Evolutionary conservation across 1,140 invertebrate genomes (phyloP), one percentile per base, ranked within the genome.

Genomic region (Bilobella aurantiaca): DNA sequence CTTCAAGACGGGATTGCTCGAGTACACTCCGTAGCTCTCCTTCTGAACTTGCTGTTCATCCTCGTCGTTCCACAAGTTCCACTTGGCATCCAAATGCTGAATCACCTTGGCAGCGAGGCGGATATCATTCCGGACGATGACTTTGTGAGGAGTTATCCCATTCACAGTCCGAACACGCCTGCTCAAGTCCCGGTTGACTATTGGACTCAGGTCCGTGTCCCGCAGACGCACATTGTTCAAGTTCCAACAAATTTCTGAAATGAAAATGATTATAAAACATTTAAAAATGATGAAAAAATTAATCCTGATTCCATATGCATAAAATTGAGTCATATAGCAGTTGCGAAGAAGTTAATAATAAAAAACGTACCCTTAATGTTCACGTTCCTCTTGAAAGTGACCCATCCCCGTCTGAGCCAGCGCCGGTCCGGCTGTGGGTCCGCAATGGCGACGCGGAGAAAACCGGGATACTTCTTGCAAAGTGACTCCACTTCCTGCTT

Each of bases 161-260:
- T 91, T 95, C 0, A 95, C 90, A 3, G 90, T 87, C 0, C 96
- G 86, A 60, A 99, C 90, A 32, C 96, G 84, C 21, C 93, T 85
- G 67, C 89, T 92, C 16, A 98, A 78, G 78, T 98, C 96, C 2
- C 95, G 82, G 77, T 97, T 97, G 0, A 97, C 89, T 73, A 94
- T 94, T 1, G 89, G 93, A 49, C 92, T 91, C 68, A 97, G 81
- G 82, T 99, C 91, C 80, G 90, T 87, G 78, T 98, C 89, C 46
- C 91, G 82, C 28, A 97, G 76, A 86, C 93, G 73, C 67, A 96
- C 93, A 74, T 95, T 97, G 75, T 98, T 98, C 12, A 99, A 82
- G 77, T 92, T 95, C 95, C 95, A 99, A 77, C 96, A 99, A 65
- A 99, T 98, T 77, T 99, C 95, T 73, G 60, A 57, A 67, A 27